Conservation (phyloP, 2,888 invertebrate genomes). For the Xestoiulus laeticollis region DNA sequence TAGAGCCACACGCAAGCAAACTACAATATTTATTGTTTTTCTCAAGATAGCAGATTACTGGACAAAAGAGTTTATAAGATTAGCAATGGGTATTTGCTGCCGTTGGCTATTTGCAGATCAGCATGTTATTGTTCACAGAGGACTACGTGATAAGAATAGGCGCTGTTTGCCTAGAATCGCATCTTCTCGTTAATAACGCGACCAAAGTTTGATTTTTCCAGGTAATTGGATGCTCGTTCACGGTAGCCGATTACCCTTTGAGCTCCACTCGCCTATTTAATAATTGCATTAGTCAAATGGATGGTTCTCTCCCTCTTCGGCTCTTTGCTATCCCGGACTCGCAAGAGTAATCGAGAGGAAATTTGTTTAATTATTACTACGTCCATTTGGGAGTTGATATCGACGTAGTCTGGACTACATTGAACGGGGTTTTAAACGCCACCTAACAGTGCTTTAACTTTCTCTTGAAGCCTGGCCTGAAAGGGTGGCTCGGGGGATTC, state of each 20-base stretch:
- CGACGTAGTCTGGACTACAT: neutral
- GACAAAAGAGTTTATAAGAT: no score
- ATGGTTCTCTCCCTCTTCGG: neutral
- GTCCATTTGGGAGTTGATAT: neutral
- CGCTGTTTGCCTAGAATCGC: neutral
- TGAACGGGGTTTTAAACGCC: no score
- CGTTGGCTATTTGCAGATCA: no score
- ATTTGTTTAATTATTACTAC: neutral
- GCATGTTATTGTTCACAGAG: no score
- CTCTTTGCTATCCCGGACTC: neutral
- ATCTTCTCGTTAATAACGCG: neutral
- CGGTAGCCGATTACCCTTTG: neutral
- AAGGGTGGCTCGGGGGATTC: neutral
- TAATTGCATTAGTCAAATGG: conserved; percentile 28
- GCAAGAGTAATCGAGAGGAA: conserved; percentile 23
- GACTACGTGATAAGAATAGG: neutral
- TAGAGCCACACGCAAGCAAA: no score
- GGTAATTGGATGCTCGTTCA: neutral
- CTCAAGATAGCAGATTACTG: no score
- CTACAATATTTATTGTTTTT: no score
- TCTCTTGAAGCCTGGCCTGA: neutral
- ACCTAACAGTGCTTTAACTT: neutral
- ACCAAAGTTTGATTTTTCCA: neutral
- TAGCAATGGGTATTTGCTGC: no score
- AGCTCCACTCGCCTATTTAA: neutral